Evolutionary conservation across 2,888 invertebrate species (phyloP), one percentile per base, ranked within the genome.

Genomic region (Aporophyla nigra): DNA sequence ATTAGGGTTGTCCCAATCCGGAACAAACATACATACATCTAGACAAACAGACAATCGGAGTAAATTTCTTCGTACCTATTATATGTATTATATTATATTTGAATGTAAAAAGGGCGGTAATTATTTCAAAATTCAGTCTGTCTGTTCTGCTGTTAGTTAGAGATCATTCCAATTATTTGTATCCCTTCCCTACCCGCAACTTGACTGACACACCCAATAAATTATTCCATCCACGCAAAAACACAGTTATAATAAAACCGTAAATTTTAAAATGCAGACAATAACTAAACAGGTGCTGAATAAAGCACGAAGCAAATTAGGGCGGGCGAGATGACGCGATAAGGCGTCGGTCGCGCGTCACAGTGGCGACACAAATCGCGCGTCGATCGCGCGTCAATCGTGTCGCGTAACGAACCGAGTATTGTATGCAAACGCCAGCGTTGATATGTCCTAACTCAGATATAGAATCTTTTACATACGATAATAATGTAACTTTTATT

Each of bases 361-460:
- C 86, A 70, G 80, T 51, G 82, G 84, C 88, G 89, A 89, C 91
- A 87, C 90, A 88, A 89, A 89, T 88, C 91, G 90, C 91, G 89
- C 90, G 92, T 91, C 91, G 89, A 92, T 93, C 93, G 91, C 90
- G 90, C 94, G 93, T 94, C 94, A 92, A 89, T 90, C 92, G 89
- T 84, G 82, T 71, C 84, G 87, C 89, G 90, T 94, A 94, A 94
- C 94, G 94, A 94, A 90, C 89, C 83, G 85, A 71, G 92, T 92
- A 96, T 96, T 96, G 96, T 96, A 96, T 96, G 95, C 94, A 95
- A 95, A 96, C 81, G 76, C 71, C 83, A 70, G 76, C 76, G 75
- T 81, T 84, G 85, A 87, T 87, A 80, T 84, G 86, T 86, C 85
- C 88, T 88, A 86, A 86, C 82, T 81, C 80, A 86, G 88, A 88